Evolutionary conservation across 2,113 vertebrate species (phyloP).

Genomic region (Narcine bancroftii): DNA sequence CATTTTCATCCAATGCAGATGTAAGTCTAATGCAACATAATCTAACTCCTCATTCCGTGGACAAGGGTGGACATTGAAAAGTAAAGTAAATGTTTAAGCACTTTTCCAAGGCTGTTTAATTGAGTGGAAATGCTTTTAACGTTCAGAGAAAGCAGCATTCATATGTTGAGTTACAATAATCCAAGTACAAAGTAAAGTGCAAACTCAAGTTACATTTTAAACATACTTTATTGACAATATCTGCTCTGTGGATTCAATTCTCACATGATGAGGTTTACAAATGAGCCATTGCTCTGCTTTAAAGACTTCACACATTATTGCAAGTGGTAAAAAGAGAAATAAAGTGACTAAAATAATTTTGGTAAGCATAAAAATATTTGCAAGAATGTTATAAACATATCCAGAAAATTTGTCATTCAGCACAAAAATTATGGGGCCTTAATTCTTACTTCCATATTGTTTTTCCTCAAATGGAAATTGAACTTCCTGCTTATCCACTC

Average conservation of each 20-base stretch:
- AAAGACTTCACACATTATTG: background rate
- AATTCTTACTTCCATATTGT: background rate
- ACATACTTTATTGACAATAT: background rate
- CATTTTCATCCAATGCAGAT: too few relatives aligned
- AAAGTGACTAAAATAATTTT: background rate
- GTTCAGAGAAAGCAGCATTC: background rate
- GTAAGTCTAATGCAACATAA: background rate
- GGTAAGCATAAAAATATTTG: background rate
- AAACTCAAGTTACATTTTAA: slow-evolving; percentile 14
- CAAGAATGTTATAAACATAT: slow-evolving; percentile 20
- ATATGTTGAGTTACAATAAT: background rate
- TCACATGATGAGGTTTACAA: background rate
- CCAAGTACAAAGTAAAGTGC: background rate
- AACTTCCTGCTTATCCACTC: background rate
- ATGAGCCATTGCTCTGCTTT: background rate
- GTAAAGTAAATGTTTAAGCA: background rate
- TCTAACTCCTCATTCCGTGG: background rate
- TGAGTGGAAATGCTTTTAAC: background rate
- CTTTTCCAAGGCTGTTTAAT: background rate
- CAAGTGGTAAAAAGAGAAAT: background rate
- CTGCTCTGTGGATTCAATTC: background rate
- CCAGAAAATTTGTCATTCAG: background rate
- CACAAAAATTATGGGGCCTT: background rate
- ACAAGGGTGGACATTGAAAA: background rate
- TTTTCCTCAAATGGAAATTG: background rate